Percentiles rank a stretch among this genome's conserved stretches.
Conservation (phyloP, 2,888 invertebrate species). For the Thelaira solivaga region DNA sequence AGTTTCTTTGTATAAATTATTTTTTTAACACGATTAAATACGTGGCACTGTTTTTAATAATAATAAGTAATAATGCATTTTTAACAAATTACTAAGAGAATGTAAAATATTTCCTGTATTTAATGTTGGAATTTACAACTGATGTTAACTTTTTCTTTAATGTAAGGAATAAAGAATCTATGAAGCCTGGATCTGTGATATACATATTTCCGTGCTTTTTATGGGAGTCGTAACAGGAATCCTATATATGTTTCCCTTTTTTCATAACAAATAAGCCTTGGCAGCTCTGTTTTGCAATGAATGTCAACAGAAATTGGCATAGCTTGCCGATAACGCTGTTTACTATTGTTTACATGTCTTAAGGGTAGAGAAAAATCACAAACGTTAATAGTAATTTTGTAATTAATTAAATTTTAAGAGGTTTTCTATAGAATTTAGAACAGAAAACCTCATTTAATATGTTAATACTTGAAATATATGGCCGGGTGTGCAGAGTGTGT, state of each 20-base stretch:
- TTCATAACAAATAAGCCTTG: not conserved
- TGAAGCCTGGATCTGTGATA: too few relatives aligned
- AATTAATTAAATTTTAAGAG: constrained; percentile 28
- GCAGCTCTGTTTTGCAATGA: not conserved
- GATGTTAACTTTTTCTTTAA: too few relatives aligned
- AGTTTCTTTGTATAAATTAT: too few relatives aligned
- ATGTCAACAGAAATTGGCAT: constrained; percentile 19
- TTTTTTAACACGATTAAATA: too few relatives aligned
- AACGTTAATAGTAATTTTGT: constrained; percentile 30
- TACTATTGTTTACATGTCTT: constrained; percentile 51
- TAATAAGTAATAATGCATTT: too few relatives aligned
- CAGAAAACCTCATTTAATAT: constrained; percentile 14
- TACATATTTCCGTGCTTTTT: too few relatives aligned
- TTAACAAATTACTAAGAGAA: too few relatives aligned
- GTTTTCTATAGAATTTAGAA: not conserved
- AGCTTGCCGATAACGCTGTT: constrained; percentile 36
- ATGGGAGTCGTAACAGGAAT: too few relatives aligned
- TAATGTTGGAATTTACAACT: too few relatives aligned
- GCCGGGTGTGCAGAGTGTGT: constrained; percentile 51
- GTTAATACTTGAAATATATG: constrained; percentile 55
- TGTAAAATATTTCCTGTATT: too few relatives aligned
- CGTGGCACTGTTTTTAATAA: too few relatives aligned
- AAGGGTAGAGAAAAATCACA: constrained; percentile 54
- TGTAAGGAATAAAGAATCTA: too few relatives aligned
- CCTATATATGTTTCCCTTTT: not conserved